These are phyloP conservation scores for Hololepta plana DNA, from an alignment of 2,888 invertebrate species.

Conservation along the genomic window DNA sequence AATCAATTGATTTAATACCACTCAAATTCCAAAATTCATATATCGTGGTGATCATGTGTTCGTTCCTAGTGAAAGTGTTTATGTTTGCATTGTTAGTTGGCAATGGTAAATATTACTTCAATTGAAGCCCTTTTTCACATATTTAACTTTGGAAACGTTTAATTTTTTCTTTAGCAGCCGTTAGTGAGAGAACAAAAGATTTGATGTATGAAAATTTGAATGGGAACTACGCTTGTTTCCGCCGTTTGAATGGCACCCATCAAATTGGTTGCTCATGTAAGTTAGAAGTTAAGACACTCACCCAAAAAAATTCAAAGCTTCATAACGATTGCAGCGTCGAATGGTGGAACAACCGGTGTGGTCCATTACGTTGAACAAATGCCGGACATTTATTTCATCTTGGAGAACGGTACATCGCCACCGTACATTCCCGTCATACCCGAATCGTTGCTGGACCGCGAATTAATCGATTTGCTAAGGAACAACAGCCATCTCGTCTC, in stretches of 20 bases:
- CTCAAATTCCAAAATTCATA: too few relatives aligned
- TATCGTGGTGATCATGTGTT: too few relatives aligned
- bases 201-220: constrained; percentile 63
- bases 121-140: too few relatives aligned
- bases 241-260: constrained; percentile 84
- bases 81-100: too few relatives aligned
- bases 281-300: constrained; percentile 19
- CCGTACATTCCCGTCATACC: constrained; percentile 65
- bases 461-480: constrained; percentile 34
- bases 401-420: constrained; percentile 50
- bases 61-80: too few relatives aligned
- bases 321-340: constrained; percentile 36
- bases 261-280: constrained; percentile 90
- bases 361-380: constrained; percentile 50
- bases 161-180: too few relatives aligned
- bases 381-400: constrained; percentile 55
- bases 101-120: too few relatives aligned
- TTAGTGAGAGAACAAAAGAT: constrained; percentile 47
- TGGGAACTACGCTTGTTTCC: constrained; percentile 64
- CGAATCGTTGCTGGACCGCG: constrained; percentile 40
- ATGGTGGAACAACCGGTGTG: constrained; percentile 69
- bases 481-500: constrained; percentile 35
- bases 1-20: too few relatives aligned
- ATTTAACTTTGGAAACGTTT: too few relatives aligned
- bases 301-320: constrained; percentile 4